phyloP scores from a whole-genome alignment of 2,797 vertebrate species.

The Pangasius krempfi region DNA sequence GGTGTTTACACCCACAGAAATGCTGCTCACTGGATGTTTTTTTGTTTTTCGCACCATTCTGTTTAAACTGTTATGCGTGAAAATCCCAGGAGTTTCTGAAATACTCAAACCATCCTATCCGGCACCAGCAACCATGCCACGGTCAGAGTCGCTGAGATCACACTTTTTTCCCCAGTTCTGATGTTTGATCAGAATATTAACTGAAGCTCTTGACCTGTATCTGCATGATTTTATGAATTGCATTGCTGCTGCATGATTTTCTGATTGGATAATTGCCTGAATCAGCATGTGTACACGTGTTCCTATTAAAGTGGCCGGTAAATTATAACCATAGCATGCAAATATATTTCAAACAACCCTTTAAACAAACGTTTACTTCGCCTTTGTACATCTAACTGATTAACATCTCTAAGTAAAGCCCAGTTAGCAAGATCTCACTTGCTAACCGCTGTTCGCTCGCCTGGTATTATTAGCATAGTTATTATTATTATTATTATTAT shows the following conservation, averaged over 20 bases:
- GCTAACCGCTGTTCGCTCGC: background rate
- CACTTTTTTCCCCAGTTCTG: too few relatives aligned
- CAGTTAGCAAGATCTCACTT: background rate
- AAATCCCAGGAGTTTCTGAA: too few relatives aligned
- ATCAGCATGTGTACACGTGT: background rate
- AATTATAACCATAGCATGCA: background rate
- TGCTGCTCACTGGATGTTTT: background rate
- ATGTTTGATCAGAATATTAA: background rate
- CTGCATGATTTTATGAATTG: too few relatives aligned
- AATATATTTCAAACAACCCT: background rate
- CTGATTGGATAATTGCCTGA: background rate
- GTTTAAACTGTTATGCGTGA: background rate
- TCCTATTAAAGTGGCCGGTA: background rate
- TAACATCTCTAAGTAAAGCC: background rate
- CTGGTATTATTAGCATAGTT: background rate
- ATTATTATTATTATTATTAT: constrained; percentile 8
- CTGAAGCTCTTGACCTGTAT: background rate
- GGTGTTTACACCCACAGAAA: background rate
- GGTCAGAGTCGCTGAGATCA: too few relatives aligned
- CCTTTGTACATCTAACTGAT: background rate
- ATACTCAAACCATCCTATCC: too few relatives aligned
- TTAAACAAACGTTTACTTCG: background rate
- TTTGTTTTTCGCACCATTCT: background rate
- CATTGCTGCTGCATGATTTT: background rate
- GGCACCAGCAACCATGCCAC: too few relatives aligned